phyloP scores from a whole-genome alignment of 2,797 vertebrate genomes.

The Gila robusta region DNA sequence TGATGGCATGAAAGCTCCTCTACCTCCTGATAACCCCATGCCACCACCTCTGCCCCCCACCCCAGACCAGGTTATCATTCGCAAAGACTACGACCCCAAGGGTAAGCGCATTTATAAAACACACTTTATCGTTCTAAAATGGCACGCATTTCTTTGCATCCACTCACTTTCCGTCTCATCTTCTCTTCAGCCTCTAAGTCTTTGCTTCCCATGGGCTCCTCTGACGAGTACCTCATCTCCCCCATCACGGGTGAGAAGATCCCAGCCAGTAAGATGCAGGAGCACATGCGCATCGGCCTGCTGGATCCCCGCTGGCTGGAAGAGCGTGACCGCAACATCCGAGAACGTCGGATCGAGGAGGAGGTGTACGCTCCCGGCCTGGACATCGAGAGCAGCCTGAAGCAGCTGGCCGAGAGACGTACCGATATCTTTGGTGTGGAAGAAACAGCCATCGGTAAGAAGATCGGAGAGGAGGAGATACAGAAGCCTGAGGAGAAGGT shows the following conservation, averaged over 20 bases:
- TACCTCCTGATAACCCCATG: constrained; percentile 95
- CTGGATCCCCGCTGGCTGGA: constrained; percentile 98
- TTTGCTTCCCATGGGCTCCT: constrained; percentile 75
- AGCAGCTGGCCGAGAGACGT: constrained; percentile 98
- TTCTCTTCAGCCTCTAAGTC: constrained; percentile 86
- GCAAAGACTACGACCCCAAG: constrained; percentile 98
- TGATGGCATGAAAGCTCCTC: constrained; percentile 90
- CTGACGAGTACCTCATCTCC: constrained; percentile 96
- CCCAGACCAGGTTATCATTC: constrained; percentile 97
- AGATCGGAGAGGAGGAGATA: constrained; percentile 99
- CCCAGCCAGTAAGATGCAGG: constrained; percentile 98
- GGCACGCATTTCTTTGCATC: background rate
- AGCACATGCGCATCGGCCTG: constrained; percentile 98
- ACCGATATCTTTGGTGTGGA: constrained; percentile 99
- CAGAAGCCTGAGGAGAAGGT: constrained; percentile 99
- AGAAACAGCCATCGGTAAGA: constrained; percentile 98
- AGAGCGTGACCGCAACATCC: constrained; percentile 93
- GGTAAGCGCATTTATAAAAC: constrained; percentile 75
- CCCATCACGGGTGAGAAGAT: constrained; percentile 99
- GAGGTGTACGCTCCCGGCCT: constrained; percentile 98
- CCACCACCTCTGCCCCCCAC: constrained; percentile 96
- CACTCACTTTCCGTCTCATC: constrained; percentile 13
- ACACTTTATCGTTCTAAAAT: background rate
- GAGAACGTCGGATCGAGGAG: constrained; percentile 96
- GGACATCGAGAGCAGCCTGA: constrained; percentile 99